Evolutionary conservation across 1,140 invertebrate species (phyloP).

Genomic region (Achroia grisella): DNA sequence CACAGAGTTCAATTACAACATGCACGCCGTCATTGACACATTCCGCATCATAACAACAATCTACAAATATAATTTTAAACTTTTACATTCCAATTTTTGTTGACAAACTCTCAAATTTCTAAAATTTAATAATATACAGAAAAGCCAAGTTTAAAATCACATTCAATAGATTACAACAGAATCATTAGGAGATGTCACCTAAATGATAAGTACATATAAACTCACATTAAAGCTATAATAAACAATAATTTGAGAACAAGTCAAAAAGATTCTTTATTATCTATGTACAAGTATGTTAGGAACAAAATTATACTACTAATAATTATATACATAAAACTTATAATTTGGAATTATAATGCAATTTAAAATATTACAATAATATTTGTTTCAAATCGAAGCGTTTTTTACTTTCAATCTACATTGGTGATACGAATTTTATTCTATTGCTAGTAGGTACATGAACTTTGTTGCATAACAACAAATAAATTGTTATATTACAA

Average conservation of each 20-base stretch:
- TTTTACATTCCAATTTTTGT: neutral
- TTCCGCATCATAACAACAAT: slow-evolving; percentile 18
- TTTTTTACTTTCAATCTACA: too few species aligned
- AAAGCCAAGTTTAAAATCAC: neutral
- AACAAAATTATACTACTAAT: too few species aligned
- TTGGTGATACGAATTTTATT: too few species aligned
- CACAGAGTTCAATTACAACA: slow-evolving; percentile 9
- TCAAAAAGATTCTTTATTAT: neutral
- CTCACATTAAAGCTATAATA: slow-evolving; percentile 1
- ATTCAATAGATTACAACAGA: neutral
- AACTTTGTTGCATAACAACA: too few species aligned
- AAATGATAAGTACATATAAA: slow-evolving; percentile 2
- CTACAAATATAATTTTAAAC: slow-evolving; percentile 7
- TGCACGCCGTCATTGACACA: slow-evolving; percentile 19
- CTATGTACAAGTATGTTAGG: neutral
- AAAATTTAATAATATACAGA: too few species aligned
- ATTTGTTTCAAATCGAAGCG: too few species aligned
- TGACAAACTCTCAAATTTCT: too few species aligned
- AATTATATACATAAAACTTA: too few species aligned
- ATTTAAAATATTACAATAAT: too few species aligned
- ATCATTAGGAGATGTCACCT: neutral
- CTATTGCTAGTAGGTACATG: too few species aligned
- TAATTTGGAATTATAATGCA: too few species aligned
- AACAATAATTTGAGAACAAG: neutral
- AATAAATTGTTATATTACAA: too few species aligned